Base-by-base conservation (phyloP, 2,797 vertebrate species). In the Odontamblyopus rebecca region DNA sequence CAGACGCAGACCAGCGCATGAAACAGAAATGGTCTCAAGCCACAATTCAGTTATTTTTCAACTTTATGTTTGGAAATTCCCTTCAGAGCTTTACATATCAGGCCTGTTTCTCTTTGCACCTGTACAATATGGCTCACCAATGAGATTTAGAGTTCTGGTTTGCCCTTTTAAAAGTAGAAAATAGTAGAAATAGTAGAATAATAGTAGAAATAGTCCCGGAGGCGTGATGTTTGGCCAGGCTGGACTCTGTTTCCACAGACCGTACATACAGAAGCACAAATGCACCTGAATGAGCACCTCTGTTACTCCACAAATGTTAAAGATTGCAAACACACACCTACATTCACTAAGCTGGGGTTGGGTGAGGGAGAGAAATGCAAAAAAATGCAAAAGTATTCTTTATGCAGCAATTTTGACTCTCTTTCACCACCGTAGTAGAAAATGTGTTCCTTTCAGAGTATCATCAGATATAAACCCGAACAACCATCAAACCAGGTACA, bases 111-210 rank as follows among this genome's bases (percentile, higher is more conserved):
- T 63, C 70, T 23, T 66, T 57, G 72, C 19, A 44, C 18, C 70
- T 63, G 68, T 72, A 75, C 80, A 72, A 81, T 74, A 74, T 82
- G 78, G 76, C 80, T 44, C 41, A 75, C 71, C 81, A 71, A 77
- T 61, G 72, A 38, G 56, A 71, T 61, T 79, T 65, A 27, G 3
- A 4, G 27, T 2, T 15, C 27, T 29, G 12, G 12, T 60, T 74
- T 69, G 65, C 79, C 83, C 73, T 80, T 82, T 78, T 80, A 71
- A 57, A 30, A 48, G 71, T 64, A 68, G 70, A 41, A 60, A 57
- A 66, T 41, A 65, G 23, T 23, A 23, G 23, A 23, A 23, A 23
- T 23, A 23, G 23, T 23, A 23, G 23, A 23, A 23, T 23, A 23
- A 23, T 23, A 23, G 23, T 23, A 67, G 48, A 60, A 61, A 27